Percentiles rank a stretch among this genome's conserved stretches.
Conservation (phyloP, 2,113 vertebrate species). For the Daubentonia madagascariensis region DNA sequence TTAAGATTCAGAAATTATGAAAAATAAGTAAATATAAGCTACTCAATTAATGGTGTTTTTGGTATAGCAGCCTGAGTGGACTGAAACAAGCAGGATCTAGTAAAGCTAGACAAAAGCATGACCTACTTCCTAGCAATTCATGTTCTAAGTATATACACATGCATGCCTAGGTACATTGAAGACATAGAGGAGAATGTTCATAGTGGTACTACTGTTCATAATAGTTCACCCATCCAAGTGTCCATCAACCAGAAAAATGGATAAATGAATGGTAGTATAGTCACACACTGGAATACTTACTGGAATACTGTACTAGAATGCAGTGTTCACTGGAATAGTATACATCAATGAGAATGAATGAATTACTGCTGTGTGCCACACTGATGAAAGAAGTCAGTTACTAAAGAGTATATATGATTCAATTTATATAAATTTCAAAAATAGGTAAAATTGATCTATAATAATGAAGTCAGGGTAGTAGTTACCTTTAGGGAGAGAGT, state of each 20-base stretch:
- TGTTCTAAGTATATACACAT: not conserved
- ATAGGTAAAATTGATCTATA: not conserved
- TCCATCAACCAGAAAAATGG: not conserved
- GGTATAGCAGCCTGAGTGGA: not conserved
- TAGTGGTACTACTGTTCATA: not conserved
- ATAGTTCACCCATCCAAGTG: not conserved
- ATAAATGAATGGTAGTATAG: not conserved
- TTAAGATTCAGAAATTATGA: no score
- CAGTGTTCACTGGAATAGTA: not conserved
- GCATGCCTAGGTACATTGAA: not conserved
- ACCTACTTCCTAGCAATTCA: not conserved
- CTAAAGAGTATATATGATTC: not conserved
- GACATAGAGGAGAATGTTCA: not conserved
- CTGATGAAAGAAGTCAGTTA: not conserved
- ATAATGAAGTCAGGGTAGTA: not conserved
- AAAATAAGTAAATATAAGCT: no score
- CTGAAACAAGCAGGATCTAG: not conserved
- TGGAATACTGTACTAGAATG: not conserved
- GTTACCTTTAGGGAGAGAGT: not conserved
- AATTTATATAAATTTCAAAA: not conserved
- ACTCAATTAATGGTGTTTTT: not conserved
- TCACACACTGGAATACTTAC: not conserved
- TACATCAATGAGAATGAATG: not conserved
- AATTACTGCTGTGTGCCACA: not conserved
- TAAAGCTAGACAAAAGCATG: not conserved